A percentile compares a stretch with the other conserved stretches of the same genome.
These are phyloP conservation scores for Platysteira castanea DNA, from an alignment of 2,113 vertebrate genomes.

Conservation along the genomic window DNA sequence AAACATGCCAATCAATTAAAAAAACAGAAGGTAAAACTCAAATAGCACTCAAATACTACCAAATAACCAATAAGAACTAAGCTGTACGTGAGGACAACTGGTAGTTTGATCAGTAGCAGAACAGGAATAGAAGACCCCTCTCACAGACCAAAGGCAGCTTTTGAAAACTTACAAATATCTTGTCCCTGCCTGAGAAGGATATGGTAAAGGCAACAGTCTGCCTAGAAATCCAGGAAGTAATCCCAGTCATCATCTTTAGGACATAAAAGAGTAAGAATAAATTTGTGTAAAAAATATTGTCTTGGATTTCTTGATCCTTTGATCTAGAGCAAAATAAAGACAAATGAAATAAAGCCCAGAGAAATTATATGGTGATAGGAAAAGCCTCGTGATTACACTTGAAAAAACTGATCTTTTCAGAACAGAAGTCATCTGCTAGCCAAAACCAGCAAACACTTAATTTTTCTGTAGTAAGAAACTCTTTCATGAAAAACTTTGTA, in stretches of 20 bases:
- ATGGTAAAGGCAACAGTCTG: neutral
- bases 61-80: neutral
- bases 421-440: neutral
- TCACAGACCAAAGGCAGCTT: neutral
- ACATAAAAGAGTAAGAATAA: neutral
- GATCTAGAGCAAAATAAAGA: neutral
- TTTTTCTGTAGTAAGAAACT: neutral
- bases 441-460: neutral
- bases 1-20: neutral
- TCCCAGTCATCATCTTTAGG: neutral
- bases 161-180: neutral
- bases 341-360: neutral
- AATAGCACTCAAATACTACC: neutral
- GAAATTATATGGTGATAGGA: neutral
- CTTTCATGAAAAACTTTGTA: neutral
- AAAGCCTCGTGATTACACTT: neutral
- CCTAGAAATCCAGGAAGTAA: neutral
- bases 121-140: neutral
- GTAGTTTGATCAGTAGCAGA: neutral
- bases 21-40: neutral
- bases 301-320: neutral
- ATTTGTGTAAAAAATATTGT: neutral
- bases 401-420: neutral
- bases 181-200: neutral
- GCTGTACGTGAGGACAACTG: neutral